Base-by-base conservation (phyloP, 2,888 invertebrate species). In the Chloroclysta siterata region DNA sequence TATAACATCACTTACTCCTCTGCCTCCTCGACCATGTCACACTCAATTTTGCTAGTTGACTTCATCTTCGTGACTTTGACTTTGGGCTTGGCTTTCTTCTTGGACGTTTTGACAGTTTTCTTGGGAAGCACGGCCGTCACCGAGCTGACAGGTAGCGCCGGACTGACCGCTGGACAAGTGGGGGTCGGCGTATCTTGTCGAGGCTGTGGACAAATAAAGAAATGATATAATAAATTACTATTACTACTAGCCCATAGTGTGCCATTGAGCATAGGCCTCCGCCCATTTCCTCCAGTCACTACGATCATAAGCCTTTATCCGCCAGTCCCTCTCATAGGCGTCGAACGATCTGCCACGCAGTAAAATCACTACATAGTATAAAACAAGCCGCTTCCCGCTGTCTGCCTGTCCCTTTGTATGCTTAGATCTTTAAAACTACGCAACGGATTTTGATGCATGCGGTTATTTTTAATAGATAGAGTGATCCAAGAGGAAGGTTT, bases 71-170 rank as follows among this genome's bases (percentile, higher is more conserved):
- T 51, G 33, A 63, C 58, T 62, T 84, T 85, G 11, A 61, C 15
- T 63, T 85, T 86, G 41, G 81, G 67, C 65, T 87, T 89, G 13
- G 72, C 56, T 68, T 86, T 87, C 71, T 88, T 87, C 78, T 88
- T 89, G 63, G 74, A 73, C 7, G 73, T 68, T 64, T 85, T 88
- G 53, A 71, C 71, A 2, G 77, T 47, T 69, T 88, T 88, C 74
- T 89, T 89, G 36, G 73, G 76, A 0, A 86, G 81, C 58, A 82
- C 72, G 17, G 83, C 82, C 42, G 90, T 89, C 52, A 85, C 89
- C 0, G 90, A 87, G 66, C 89, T 89, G 61, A 89, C 90, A 0
- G 91, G 90, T 47, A 89, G 71, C 46, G 88, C 86, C 0, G 90
- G 91, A 52, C 89, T 89, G 64, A 88, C 85, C 41, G 83, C 85